Percentiles rank a stretch among this genome's conserved stretches.
These are phyloP conservation scores for Tuberolachnus salignus DNA, from an alignment of 2,888 invertebrate genomes.

Conservation along the genomic window DNA sequence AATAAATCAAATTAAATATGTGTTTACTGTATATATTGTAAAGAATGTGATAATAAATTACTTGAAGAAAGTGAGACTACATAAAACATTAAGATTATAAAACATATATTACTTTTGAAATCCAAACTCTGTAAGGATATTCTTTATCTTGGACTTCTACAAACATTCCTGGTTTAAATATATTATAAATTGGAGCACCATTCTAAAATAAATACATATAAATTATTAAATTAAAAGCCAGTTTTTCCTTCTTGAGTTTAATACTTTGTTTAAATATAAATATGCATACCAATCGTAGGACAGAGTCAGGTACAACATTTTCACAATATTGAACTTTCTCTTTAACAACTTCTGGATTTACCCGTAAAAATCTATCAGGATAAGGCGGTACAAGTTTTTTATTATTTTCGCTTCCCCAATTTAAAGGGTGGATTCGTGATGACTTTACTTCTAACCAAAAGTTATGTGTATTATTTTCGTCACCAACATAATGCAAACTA, in stretches of 20 bases:
- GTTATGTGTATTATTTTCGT: slow-evolving; percentile 34
- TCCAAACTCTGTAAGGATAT: slow-evolving; percentile 51
- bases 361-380: slow-evolving; percentile 30
- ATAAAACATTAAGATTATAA: background rate
- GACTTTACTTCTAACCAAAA: slow-evolving; percentile 40
- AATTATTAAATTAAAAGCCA: background rate
- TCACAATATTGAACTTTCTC: slow-evolving; percentile 41
- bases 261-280: background rate
- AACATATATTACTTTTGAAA: slow-evolving; percentile 43
- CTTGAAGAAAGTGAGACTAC: background rate
- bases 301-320: slow-evolving; percentile 10
- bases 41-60: background rate
- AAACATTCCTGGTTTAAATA: slow-evolving; percentile 44
- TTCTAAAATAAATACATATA: slow-evolving; percentile 19
- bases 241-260: background rate
- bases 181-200: slow-evolving; percentile 46
- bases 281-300: slow-evolving; percentile 33
- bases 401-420: slow-evolving; percentile 47
- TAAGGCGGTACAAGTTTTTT: slow-evolving; percentile 40
- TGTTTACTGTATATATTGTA: background rate
- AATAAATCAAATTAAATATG: no score
- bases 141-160: slow-evolving; percentile 52
- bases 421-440: slow-evolving; percentile 37
- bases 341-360: slow-evolving; percentile 19
- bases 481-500: slow-evolving; percentile 43